These are phyloP conservation scores for Cercocebus atys DNA, from an alignment of 2,113 vertebrate species.

Conservation along the genomic window DNA sequence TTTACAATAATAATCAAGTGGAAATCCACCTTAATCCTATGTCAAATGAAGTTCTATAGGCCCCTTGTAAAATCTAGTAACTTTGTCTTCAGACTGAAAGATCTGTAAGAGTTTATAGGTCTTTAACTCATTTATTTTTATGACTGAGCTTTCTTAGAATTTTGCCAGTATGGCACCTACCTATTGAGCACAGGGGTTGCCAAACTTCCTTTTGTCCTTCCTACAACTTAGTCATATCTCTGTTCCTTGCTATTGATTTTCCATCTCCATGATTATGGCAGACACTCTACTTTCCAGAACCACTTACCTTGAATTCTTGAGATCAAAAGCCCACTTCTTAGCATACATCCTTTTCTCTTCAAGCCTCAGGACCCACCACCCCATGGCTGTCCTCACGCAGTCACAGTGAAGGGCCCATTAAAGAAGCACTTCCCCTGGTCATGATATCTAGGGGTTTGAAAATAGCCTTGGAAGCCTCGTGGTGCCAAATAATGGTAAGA, in stretches of 20 bases:
- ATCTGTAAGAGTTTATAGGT: not conserved
- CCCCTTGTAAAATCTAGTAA: not conserved
- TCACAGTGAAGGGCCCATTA: not conserved
- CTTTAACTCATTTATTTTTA: not conserved
- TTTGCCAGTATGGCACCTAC: not conserved
- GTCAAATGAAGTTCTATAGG: not conserved
- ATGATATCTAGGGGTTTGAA: not conserved
- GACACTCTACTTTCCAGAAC: not conserved
- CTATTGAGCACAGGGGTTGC: fast-evolving
- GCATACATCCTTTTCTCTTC: not conserved
- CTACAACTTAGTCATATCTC: not conserved
- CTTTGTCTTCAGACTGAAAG: not conserved
- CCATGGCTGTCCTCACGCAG: not conserved
- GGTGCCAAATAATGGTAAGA: not conserved
- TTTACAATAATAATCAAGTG: not conserved
- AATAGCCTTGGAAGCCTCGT: not conserved
- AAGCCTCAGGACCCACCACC: not conserved
- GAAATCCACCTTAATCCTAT: not conserved
- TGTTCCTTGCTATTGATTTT: not conserved
- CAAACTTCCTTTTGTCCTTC: not conserved
- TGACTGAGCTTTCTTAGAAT: not conserved
- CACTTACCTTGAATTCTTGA: not conserved
- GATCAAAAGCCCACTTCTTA: not conserved
- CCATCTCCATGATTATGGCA: not conserved
- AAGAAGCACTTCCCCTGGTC: not conserved